Evolutionary conservation across 2,113 vertebrate species (phyloP), one percentile per base, ranked within the genome.

Genomic region (Nycticorax nycticorax): DNA sequence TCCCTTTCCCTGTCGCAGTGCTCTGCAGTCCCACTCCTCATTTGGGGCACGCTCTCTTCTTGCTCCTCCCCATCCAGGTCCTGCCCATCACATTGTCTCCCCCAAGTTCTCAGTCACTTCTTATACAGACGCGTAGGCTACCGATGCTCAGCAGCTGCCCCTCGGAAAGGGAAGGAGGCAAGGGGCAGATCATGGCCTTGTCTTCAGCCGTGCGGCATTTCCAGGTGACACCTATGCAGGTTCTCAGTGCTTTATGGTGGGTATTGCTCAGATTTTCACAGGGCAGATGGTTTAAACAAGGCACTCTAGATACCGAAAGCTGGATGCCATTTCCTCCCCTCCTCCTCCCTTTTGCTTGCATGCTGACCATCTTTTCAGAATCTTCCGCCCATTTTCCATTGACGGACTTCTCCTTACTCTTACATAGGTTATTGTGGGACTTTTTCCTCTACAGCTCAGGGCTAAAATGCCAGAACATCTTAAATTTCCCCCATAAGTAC

Each of bases 71-170:
- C 41, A 20, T 9, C 41, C 10, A 5, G 9, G 16, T 22, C 71
- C 43, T 15, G 27, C 32, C n/a, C 3, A 43, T 26, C 19, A 9
- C n/a, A 6, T 21, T 9, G 26, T 30, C 23, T n/a, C 43, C 39
- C 37, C 21, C 48, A 37, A 12, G 27, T 11, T 56, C 41, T 63
- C 23, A 15, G 9, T 56, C 32, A 8, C 8, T 20, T 50, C 20
- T 41, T 32, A 10, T 3, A 8, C 14, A 8, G 64, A 11, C 4
- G 22, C 14, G 73, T 9, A 10, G 18, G 2, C 5, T 12, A 0
- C 39, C 13, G 8, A 12, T 22, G 23, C 32, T 13, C 47, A n/a
- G 4, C 32, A 23, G 37, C 27, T n/a, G 26, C 21, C 32, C 64
- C 43, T 48, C n/a, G 15, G 23, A 27, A 48, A 13, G 18, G 39